Percentiles rank a stretch among this genome's conserved stretches.
Conservation (phyloP, 1,140 invertebrate species). For the Drosophila lacteicornis region DNA sequence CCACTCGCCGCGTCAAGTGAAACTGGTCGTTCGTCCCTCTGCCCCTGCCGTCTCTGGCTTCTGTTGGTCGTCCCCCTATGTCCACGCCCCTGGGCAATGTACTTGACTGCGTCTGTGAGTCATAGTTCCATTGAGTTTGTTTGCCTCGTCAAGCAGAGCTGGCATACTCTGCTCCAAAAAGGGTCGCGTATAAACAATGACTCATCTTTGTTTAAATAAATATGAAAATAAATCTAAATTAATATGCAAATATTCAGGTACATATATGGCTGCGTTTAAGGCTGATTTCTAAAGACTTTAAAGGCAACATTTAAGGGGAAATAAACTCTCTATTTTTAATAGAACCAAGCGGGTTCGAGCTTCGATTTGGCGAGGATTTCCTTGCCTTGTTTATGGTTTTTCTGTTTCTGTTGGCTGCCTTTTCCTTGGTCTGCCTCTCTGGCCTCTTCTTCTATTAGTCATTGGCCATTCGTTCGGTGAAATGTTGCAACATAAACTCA, state of each 20-base stretch:
- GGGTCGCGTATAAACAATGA: slow-evolving; percentile 12
- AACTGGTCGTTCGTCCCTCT: slow-evolving; percentile 37
- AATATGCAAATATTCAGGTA: slow-evolving; percentile 9
- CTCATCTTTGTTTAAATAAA: slow-evolving; percentile 15
- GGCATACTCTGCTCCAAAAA: slow-evolving; percentile 30
- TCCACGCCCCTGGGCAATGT: slow-evolving; percentile 21
- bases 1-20: slow-evolving; percentile 40
- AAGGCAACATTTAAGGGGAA: background rate
- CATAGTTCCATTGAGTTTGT: slow-evolving; percentile 42
- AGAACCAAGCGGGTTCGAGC: slow-evolving; percentile 6
- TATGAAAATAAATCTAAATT: slow-evolving; percentile 13
- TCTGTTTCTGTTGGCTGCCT: slow-evolving; percentile 16
- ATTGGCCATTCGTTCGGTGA: slow-evolving; percentile 53
- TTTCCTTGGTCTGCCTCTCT: slow-evolving; percentile 1
- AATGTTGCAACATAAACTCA: slow-evolving; percentile 65
- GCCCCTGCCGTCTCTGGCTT: background rate
- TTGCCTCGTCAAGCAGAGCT: slow-evolving; percentile 24
- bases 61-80: slow-evolving; percentile 7
- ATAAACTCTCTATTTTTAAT: background rate
- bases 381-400: slow-evolving; percentile 14
- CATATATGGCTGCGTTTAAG: background rate
- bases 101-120: slow-evolving; percentile 45
- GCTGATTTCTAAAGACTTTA: background rate
- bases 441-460: slow-evolving; percentile 59
- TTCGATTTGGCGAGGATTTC: slow-evolving; percentile 4